Base-by-base conservation (phyloP, 2,113 vertebrate genomes). In the Onychorhynchus coronatus region DNA sequence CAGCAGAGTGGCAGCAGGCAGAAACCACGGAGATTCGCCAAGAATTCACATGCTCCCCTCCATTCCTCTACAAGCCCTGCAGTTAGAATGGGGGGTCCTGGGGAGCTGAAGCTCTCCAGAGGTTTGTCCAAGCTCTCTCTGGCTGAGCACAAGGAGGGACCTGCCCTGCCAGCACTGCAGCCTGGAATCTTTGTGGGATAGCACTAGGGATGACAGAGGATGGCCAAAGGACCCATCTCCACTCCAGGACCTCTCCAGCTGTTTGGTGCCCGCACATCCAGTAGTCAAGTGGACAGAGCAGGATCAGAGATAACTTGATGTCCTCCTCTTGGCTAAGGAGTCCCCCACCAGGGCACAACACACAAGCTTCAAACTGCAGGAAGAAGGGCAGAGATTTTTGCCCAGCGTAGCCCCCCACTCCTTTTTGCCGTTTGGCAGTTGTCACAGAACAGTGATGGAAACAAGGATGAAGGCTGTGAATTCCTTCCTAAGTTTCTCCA, bases 381-480 rank as follows among this genome's bases (percentile, higher is more conserved):
- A 55, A 53, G 55, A 27, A 2, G 5, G 72, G 25, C 25, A 67
- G 59, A 89, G 52, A 71, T 41, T 62, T 59, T 76, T 62, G 46
- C 79, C 58, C 1, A 1, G 31, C 0, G 0, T 2, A 72, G 44
- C 68, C 70, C 41, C 41, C n/a, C 53, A 49, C 25, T 33, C 42
- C 41, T 49, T 83, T 53, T 37, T 53, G 70, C 75, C 2, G 0
- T 31, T 35, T 0, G 0, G 52, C 63, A 86, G 63, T 55, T 85
- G n/a, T 70, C 46, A 76, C 23, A n/a, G 91, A n/a, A 63, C 79
- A 56, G 47, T 2, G 1, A 30, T 22, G 70, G 89, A 94, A 94
- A 87, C 28, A 84, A 49, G 76, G 71, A 83, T 2, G 1, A 16
- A 33, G 59, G 76, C 76, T 1, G 0, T 27, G 37, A 92, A 95